Evolutionary conservation across 2,113 vertebrate species (phyloP), one percentile per base, ranked within the genome.

Genomic region (Megalops atlanticus): DNA sequence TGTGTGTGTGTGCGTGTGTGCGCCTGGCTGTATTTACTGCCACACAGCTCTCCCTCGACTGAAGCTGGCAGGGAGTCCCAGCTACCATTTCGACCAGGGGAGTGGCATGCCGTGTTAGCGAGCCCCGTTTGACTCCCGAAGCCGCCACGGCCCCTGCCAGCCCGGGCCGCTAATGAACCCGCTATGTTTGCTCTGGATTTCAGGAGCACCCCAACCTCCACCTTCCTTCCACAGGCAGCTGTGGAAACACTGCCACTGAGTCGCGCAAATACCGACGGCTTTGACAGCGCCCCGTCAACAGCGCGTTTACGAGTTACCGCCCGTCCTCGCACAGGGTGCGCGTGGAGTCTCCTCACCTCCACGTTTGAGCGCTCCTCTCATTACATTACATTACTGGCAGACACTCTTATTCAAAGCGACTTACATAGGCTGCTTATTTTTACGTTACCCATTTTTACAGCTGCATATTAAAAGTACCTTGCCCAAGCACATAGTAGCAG

Each of bases 151-250:
- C 40, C n/a, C n/a, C n/a, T n/a, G 54, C 75, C 75, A 38, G 45
- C n/a, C 40, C n/a, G 45, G 33, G 16, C 18, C 31, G 27, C 12
- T 78, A 78, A 82, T 82, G 81, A 78, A 68, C 68, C 45, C 70
- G 31, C 70, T 15, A 43, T 64, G 39, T 68, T 78, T 78, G 77
- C 43, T 78, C 58, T 52, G 75, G 43, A 12, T 77, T 74, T 82
- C 40, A 33, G 81, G 69, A 49, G 68, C 69, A 47, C 38, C 70
- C 43, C 47, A 6, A 35, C 68, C 40, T 36, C 38, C 39, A 4
- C 16, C 81, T 47, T 78, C 68, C 69, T 77, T 74, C 58, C 76
- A 78, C 76, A 77, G 54, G 75, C 76, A 78, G 71, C 81, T 82
- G 81, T 39, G 69, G 75, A 71, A 45, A 24, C 36, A 77, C n/a